Evolutionary conservation across 2,797 vertebrate genomes (phyloP).

Genomic region (Decapterus maruadsi): DNA sequence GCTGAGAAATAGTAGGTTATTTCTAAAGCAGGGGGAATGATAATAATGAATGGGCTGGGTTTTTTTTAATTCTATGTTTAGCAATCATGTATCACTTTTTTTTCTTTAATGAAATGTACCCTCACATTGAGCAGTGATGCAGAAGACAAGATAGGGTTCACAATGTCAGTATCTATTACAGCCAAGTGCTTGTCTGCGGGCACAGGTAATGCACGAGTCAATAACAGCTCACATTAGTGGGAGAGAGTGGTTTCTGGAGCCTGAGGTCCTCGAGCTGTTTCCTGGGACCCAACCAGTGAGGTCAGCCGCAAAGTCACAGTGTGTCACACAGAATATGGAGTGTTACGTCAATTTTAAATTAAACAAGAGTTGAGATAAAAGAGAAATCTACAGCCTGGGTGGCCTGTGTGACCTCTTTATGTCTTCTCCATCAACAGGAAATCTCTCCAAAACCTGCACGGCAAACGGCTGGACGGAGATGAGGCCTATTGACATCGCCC

Average conservation of each 20-base stretch:
- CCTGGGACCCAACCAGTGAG: not conserved
- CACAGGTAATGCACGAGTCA: slow-evolving; percentile 34
- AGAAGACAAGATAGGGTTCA: slow-evolving; percentile 10
- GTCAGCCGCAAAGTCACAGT: slow-evolving; percentile 11
- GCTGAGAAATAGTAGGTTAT: not conserved
- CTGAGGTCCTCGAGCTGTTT: slow-evolving; percentile 17
- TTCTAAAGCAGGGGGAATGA: not conserved
- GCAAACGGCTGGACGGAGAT: slow-evolving; percentile 90
- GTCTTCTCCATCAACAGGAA: slow-evolving; percentile 81
- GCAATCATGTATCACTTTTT: not conserved
- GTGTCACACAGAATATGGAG: not conserved
- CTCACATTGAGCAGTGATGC: not conserved
- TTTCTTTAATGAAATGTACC: too few species aligned
- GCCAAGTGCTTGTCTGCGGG: slow-evolving; percentile 14
- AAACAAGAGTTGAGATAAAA: slow-evolving; percentile 15
- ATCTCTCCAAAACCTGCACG: slow-evolving; percentile 93
- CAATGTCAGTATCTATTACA: slow-evolving; percentile 26
- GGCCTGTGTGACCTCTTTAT: slow-evolving; percentile 39
- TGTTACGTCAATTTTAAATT: slow-evolving; percentile 14
- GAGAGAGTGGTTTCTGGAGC: slow-evolving; percentile 7
- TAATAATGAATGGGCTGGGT: not conserved
- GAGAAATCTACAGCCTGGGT: slow-evolving; percentile 17
- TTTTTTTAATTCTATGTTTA: not conserved
- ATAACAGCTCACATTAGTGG: slow-evolving; percentile 15
- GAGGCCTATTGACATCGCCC: slow-evolving; percentile 85